These are phyloP conservation scores for Caenorhabditis wallacei DNA, from an alignment of 2,888 invertebrate species.

Conservation along the genomic window DNA sequence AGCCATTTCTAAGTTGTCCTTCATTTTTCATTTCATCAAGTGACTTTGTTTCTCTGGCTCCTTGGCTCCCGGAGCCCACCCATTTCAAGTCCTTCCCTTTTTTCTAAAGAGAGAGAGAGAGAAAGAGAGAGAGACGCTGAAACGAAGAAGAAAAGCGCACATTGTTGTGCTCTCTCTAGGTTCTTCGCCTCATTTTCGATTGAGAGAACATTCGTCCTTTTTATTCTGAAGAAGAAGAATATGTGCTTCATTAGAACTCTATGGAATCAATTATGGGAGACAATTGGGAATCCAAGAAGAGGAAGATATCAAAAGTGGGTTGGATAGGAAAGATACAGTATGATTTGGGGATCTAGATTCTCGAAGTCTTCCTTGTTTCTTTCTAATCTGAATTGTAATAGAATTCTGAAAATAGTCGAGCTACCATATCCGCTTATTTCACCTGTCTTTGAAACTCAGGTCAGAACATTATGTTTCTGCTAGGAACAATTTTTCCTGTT, in stretches of 20 bases:
- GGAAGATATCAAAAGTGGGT: constrained; percentile 21
- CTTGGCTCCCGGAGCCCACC: constrained; percentile 27
- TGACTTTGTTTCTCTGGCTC: constrained; percentile 18
- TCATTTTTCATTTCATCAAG: constrained; percentile 43
- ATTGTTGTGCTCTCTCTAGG: constrained; percentile 18
- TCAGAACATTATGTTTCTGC: too few relatives aligned
- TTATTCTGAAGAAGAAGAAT: background rate
- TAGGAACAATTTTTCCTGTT: too few relatives aligned
- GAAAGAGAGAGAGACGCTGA: background rate
- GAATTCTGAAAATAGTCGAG: too few relatives aligned
- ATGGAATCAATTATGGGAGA: background rate
- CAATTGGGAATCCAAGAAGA: background rate
- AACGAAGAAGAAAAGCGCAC: background rate
- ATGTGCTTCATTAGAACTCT: constrained; percentile 12
- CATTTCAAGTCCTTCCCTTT: constrained; percentile 5
- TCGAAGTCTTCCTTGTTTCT: background rate
- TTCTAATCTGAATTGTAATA: too few relatives aligned
- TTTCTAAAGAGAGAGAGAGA: background rate
- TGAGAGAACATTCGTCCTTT: background rate
- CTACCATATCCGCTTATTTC: too few relatives aligned
- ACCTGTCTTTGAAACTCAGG: too few relatives aligned
- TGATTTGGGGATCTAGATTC: background rate
- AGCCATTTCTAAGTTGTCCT: background rate
- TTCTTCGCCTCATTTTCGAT: background rate
- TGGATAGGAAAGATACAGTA: background rate